These are phyloP conservation scores for Eueremaeus valkanovi DNA, from an alignment of 2,888 invertebrate species.

Conservation along the genomic window DNA sequence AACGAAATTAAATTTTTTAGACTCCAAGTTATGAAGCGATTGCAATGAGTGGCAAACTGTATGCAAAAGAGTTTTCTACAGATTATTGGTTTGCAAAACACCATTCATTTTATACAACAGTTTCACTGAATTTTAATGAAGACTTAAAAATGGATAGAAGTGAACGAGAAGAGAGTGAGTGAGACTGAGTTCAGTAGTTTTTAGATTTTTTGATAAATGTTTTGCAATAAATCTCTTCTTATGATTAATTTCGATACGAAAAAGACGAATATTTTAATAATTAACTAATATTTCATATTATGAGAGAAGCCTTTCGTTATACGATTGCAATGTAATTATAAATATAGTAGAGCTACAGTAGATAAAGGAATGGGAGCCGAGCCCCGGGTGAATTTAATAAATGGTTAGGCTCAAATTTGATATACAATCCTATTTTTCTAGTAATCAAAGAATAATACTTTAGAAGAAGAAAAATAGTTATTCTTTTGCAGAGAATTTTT, in stretches of 20 bases:
- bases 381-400: no score
- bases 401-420: no score
- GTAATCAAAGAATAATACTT: not conserved
- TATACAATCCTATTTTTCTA: no score
- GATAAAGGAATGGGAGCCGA: not conserved
- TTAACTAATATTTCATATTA: not conserved
- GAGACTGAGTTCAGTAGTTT: no score
- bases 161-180: not conserved
- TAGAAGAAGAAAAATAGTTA: not conserved
- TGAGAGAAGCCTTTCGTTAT: not conserved
- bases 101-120: not conserved
- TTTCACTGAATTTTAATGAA: not conserved
- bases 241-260: not conserved
- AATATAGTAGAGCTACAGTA: no score
- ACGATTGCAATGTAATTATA: not conserved
- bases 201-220: not conserved
- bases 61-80: not conserved
- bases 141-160: not conserved
- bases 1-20: not conserved
- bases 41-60: not conserved
- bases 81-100: not conserved
- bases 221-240: conserved; percentile 1
- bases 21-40: not conserved
- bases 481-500: not conserved
- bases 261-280: conserved; percentile 4